Evolutionary conservation across 2,888 invertebrate species (phyloP).

Genomic region (Thymelicus acteon): DNA sequence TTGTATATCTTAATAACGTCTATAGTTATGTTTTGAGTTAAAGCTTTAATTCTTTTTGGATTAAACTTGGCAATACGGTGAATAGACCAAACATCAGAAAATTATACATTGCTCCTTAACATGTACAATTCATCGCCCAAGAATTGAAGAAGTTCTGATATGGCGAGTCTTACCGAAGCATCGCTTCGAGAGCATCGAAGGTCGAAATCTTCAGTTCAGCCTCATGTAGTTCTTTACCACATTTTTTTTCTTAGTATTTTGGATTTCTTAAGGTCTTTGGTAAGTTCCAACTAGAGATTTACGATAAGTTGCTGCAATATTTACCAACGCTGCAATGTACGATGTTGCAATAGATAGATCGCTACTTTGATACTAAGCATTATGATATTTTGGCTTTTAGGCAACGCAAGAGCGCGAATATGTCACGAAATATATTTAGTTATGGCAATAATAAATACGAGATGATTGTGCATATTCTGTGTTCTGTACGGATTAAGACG

Average conservation of each 20-base stretch:
- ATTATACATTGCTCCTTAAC: no score
- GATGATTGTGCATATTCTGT: constrained; percentile 3
- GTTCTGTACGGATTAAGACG: constrained; percentile 20
- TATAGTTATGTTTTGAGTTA: no score
- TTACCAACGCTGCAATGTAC: not conserved
- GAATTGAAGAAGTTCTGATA: no score
- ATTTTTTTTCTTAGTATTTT: constrained; percentile 9
- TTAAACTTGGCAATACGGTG: no score
- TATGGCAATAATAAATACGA: constrained; percentile 2
- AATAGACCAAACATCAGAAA: no score
- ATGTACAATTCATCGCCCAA: no score
- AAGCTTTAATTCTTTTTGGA: no score
- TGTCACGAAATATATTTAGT: not conserved
- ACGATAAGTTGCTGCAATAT: constrained; percentile 15
- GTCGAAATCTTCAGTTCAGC: not conserved
- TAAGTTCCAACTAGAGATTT: constrained; percentile 29
- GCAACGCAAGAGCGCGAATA: not conserved
- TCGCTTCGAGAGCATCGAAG: no score
- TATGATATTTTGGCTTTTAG: not conserved
- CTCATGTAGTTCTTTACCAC: constrained; percentile 7
- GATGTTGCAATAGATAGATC: constrained; percentile 17
- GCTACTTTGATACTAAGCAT: no score
- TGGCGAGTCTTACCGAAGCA: no score
- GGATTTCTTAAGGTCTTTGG: constrained; percentile 24
- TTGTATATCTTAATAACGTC: no score